Evolutionary conservation across 2,888 invertebrate genomes (phyloP).

Genomic region (Synergus itoensis): DNA sequence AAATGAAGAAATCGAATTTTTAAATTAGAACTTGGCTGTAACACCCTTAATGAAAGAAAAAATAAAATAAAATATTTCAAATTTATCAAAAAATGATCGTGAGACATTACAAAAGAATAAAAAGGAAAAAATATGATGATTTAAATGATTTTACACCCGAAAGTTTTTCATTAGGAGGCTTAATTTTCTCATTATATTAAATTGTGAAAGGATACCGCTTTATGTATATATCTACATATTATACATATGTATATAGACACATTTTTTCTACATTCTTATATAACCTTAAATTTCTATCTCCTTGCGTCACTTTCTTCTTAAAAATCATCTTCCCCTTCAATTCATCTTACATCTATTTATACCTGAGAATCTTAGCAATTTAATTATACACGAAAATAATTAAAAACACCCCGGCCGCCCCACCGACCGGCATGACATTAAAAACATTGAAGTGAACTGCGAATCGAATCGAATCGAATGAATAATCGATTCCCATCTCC

Average conservation of each 20-base stretch:
- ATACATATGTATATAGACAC: background rate
- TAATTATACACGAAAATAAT: background rate
- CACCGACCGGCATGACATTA: background rate
- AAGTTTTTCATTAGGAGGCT: background rate
- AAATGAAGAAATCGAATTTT: too few relatives aligned
- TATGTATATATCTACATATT: too few relatives aligned
- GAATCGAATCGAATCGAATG: background rate
- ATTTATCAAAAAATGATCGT: too few relatives aligned
- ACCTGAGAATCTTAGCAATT: background rate
- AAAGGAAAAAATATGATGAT: too few relatives aligned
- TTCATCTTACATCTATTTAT: background rate
- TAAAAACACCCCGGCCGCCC: background rate
- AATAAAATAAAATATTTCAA: too few relatives aligned
- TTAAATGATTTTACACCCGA: background rate
- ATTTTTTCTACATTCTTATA: background rate
- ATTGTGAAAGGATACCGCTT: too few relatives aligned
- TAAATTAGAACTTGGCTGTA: too few relatives aligned
- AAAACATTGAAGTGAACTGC: background rate
- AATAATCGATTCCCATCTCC: background rate
- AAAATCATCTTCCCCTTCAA: background rate
- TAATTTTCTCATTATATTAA: background rate
- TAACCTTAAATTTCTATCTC: background rate
- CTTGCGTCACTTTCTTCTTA: background rate
- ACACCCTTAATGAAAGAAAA: too few relatives aligned
- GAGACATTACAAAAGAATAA: too few relatives aligned